A percentile compares a stretch with the other conserved stretches of the same genome.
phyloP scores from a whole-genome alignment of 2,113 vertebrate genomes.

The Nothoprocta perdicaria region DNA sequence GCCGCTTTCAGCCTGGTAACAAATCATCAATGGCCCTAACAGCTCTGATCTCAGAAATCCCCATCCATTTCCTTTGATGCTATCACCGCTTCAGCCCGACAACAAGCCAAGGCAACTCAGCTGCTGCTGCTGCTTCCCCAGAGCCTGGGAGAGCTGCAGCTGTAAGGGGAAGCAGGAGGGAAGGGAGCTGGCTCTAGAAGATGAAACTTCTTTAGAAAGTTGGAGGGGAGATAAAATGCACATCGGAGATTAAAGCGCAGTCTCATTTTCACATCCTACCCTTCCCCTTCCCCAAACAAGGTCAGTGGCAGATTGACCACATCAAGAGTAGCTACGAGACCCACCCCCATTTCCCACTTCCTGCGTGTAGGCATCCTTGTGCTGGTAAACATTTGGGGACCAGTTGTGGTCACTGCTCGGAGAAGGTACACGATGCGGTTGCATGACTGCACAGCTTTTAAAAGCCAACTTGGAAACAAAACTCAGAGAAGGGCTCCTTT shows the following conservation, averaged over 20 bases:
- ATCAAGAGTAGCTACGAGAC: conserved; percentile 87
- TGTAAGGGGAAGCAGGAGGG: conserved; percentile 20
- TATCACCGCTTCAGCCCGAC: conserved; percentile 64
- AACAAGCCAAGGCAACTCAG: conserved; percentile 55
- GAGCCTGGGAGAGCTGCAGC: background rate
- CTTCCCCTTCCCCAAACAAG: conserved; percentile 76
- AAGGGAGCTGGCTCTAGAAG: conserved; percentile 43
- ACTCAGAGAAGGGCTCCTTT: conserved; percentile 58
- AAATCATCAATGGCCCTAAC: conserved; percentile 69
- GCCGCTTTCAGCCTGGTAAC: conserved; percentile 60
- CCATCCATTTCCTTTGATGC: conserved; percentile 73
- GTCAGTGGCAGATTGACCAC: conserved; percentile 92
- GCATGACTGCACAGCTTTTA: conserved; percentile 77
- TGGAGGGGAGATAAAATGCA: conserved; percentile 72
- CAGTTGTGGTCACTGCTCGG: conserved; percentile 73
- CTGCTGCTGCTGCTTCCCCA: conserved; percentile 42
- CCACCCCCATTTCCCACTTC: conserved; percentile 81
- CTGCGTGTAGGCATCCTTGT: conserved; percentile 82
- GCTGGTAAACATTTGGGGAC: conserved; percentile 81
- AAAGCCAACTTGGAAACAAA: conserved; percentile 55
- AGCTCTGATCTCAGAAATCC: conserved; percentile 75
- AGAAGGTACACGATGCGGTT: conserved; percentile 71
- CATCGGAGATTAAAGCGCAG: conserved; percentile 73
- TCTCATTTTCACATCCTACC: conserved; percentile 80
- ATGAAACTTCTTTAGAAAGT: conserved; percentile 67